These are phyloP conservation scores for Polypedilum pembai DNA, from an alignment of 1,140 invertebrate genomes.

Conservation along the genomic window DNA sequence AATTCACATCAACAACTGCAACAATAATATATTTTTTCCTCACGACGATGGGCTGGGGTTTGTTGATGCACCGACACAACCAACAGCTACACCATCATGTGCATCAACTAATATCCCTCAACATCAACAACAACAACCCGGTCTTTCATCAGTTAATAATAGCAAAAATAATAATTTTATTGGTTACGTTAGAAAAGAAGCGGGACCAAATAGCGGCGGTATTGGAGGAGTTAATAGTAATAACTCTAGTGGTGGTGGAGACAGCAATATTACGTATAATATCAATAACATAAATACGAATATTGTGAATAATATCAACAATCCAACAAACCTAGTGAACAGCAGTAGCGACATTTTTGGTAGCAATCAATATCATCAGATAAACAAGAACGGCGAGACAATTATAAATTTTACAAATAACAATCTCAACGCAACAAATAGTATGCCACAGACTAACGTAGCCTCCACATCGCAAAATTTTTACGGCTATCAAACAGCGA, in stretches of 20 bases:
- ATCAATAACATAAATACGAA: constrained; percentile 22
- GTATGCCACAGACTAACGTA: background rate
- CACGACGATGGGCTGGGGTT: constrained; percentile 7
- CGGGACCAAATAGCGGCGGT: background rate
- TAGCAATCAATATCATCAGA: constrained; percentile 24
- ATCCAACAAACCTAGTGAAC: constrained; percentile 8
- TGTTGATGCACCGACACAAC: constrained; percentile 2
- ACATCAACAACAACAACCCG: background rate
- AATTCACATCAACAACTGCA: constrained; percentile 22
- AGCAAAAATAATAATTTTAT: constrained; percentile 22
- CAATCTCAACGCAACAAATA: constrained; percentile 16
- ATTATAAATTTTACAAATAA: constrained; percentile 27
- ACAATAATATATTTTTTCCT: constrained; percentile 21
- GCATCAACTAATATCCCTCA: background rate
- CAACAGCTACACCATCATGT: background rate
- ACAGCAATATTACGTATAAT: background rate
- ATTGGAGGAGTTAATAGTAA: background rate
- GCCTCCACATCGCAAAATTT: constrained; percentile 22
- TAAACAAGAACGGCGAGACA: constrained; percentile 25
- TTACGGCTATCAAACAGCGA: constrained; percentile 21
- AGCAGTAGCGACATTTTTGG: background rate
- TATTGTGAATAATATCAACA: constrained; percentile 27
- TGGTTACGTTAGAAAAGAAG: constrained; percentile 6
- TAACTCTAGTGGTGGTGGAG: background rate
- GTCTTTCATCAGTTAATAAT: background rate